Conservation (phyloP, 2,888 invertebrate genomes). For the Papilio protenor region DNA sequence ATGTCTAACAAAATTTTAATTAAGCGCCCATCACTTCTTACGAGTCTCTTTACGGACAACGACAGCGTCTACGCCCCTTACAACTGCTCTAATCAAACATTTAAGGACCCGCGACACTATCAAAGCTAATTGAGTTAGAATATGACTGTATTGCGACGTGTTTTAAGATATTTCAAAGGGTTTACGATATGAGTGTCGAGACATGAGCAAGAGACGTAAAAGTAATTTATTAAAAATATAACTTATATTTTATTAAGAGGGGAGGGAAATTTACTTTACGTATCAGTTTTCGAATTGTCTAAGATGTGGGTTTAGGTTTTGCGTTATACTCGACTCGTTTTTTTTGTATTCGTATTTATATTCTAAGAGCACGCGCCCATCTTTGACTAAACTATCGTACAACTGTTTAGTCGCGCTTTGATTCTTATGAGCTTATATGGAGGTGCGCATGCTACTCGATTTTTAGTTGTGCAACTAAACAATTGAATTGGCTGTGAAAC, state of each 20-base stretch:
- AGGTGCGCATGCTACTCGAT: no score
- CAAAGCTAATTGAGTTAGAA: slow-evolving; percentile 21
- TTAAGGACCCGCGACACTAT: slow-evolving; percentile 25
- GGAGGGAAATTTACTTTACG: no score
- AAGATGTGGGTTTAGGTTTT: no score
- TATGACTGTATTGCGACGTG: slow-evolving; percentile 10
- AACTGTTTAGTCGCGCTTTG: no score
- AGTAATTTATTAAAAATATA: neutral
- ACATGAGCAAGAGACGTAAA: neutral
- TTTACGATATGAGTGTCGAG: slow-evolving; percentile 5
- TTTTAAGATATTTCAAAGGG: neutral
- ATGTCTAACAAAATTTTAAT: slow-evolving; percentile 31
- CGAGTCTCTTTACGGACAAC: slow-evolving; percentile 30
- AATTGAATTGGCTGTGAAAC: no score
- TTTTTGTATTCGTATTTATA: no score
- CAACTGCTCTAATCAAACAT: slow-evolving; percentile 33
- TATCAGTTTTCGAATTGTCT: no score
- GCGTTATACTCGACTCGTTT: no score
- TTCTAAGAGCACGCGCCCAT: no score
- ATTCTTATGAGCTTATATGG: no score
- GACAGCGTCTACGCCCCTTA: slow-evolving; percentile 28
- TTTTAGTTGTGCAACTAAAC: no score
- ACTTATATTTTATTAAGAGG: neutral
- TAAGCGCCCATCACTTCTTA: slow-evolving; percentile 34
- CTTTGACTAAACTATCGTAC: no score